Percentiles rank a stretch among this genome's conserved stretches.
Conservation (phyloP, 2,113 vertebrate species). For the Varanus salvator region DNA sequence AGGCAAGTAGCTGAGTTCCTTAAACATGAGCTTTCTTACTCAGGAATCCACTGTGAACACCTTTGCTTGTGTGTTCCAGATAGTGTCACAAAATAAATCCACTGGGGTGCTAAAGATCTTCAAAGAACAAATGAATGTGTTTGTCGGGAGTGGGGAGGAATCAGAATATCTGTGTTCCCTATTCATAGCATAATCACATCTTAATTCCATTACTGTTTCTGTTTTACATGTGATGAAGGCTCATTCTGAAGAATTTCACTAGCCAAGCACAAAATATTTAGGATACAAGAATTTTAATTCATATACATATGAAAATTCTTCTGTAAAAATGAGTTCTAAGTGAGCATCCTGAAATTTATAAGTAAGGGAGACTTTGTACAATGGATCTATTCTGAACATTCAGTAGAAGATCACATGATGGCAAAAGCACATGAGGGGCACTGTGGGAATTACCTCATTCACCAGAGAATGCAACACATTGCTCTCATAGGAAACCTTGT, state of each 20-base stretch:
- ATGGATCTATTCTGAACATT: slow-evolving; percentile 54
- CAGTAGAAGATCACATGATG: slow-evolving; percentile 51
- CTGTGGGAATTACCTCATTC: slow-evolving; percentile 45
- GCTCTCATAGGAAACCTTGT: slow-evolving; percentile 30
- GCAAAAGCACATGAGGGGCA: slow-evolving; percentile 61
- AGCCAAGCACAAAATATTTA: slow-evolving; percentile 19
- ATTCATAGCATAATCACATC: background rate
- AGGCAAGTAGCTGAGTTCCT: background rate
- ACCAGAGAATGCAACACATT: slow-evolving; percentile 21
- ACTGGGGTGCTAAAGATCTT: background rate
- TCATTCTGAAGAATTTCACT: background rate
- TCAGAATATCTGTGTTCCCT: background rate
- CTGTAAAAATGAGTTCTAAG: slow-evolving; percentile 10
- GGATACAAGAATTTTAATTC: background rate
- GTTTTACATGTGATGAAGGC: slow-evolving; percentile 6
- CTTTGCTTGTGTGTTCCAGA: background rate
- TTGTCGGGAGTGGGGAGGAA: background rate
- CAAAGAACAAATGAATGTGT: background rate
- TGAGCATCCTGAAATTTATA: slow-evolving; percentile 40
- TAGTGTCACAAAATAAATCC: background rate
- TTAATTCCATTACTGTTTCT: slow-evolving; percentile 24
- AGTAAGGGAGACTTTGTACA: slow-evolving; percentile 45
- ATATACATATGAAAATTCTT: slow-evolving; percentile 26
- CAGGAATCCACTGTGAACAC: background rate
- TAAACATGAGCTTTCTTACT: background rate